Evolutionary conservation across 2,888 invertebrate genomes (phyloP), one percentile per base, ranked within the genome.

Genomic region (Tanytarsus gracilentus): DNA sequence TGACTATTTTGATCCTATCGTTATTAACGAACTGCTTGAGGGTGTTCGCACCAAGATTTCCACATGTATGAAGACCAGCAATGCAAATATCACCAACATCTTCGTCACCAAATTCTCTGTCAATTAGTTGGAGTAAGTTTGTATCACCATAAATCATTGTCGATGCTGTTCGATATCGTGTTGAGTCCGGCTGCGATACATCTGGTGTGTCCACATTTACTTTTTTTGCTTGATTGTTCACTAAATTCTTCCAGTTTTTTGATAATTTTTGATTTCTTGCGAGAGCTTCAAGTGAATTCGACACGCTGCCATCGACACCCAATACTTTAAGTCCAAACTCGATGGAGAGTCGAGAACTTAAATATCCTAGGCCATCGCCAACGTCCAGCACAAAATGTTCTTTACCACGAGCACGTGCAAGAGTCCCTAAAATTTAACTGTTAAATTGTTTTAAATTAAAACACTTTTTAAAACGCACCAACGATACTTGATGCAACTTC

Each of bases 291-390:
- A 78, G 72, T 0, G 84, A 81, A 63, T 89, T 90, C 0, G 71
- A 69, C 8, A 74, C 69, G 18, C 85, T 84, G 7, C 86, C 85
- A 73, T 95, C 95, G 0, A 95, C 78, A 0, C 91, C 91, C 11
- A 95, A 75, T 23, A 92, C 87, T 36, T 83, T 83, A 61, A 88
- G 73, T 25, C 77, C 71, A 70, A 88, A 82, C 62, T 84, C 81
- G 4, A 88, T 75, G 0, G 86, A 80, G 51, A 95, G 70, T 9
- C 85, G 79, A 0, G 85, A 83, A 40, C 88, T 86, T 33, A 94
- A 75, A 71, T 92, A 89, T 0, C 93, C 95, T 69, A 89, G 86
- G 0, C 95, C 95, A 67, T 92, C 92, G 0, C 95, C 95, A 40
- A 90, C 83, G 69, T 95, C 95, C 14, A 94, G 77, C 39, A 88